Conservation (phyloP, 2,888 invertebrate species). For the Phania funesta region DNA sequence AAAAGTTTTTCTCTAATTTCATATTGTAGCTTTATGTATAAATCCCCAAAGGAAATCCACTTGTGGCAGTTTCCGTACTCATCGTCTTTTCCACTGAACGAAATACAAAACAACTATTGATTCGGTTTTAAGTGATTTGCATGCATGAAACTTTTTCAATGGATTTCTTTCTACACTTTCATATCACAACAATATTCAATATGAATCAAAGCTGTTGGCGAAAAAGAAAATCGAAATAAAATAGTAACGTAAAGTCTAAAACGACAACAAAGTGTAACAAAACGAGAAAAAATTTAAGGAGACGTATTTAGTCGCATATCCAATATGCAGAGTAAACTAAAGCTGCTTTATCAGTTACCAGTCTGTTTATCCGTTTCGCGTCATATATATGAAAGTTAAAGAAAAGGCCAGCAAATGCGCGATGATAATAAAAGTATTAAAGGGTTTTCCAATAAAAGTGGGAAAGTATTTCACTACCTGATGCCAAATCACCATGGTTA, state of each 20-base stretch:
- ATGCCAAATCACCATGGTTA: no score
- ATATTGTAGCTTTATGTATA: no score
- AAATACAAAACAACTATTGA: constrained; percentile 30
- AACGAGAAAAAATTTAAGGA: not conserved
- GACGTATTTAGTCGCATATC: not conserved
- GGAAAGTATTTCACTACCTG: no score
- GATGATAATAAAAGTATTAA: not conserved
- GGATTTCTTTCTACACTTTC: not conserved
- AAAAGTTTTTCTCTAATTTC: not conserved
- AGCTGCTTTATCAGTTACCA: not conserved
- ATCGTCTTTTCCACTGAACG: no score
- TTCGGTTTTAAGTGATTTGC: constrained; percentile 61
- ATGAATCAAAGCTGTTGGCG: no score
- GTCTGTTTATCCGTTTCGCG: not conserved
- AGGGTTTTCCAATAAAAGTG: no score
- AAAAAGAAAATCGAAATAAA: not conserved
- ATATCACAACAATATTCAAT: not conserved
- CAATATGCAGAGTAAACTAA: not conserved
- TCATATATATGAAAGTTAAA: not conserved
- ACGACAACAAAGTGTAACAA: not conserved
- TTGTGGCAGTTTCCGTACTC: no score
- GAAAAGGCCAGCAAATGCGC: constrained; percentile 22
- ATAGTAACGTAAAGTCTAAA: no score
- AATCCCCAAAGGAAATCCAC: no score
- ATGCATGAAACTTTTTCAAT: constrained; percentile 33